Base-by-base conservation (phyloP, 2,797 vertebrate genomes). In the Liparis tanakae region DNA sequence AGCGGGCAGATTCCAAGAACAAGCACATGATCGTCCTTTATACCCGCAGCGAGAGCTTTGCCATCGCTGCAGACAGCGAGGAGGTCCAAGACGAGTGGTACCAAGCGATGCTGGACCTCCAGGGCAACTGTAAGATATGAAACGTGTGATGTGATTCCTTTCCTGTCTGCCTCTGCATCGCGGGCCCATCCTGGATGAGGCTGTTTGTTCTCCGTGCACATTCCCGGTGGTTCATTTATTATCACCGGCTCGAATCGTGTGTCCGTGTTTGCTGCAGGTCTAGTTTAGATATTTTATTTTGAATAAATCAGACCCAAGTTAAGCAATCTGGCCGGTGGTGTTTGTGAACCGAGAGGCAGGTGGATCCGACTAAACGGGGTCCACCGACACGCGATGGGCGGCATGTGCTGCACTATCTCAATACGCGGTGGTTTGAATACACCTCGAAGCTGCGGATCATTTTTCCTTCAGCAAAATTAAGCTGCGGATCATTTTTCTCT, bases 21-120 rank as follows among this genome's bases (percentile, higher is more conserved):
- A 93, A 94, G 91, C 94, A 95, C 93, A 94, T 96, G 92, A 94
- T 96, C 39, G 91, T 96, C 69, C 91, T 96, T 2, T 95, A 95
- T 59, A 96, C 94, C 44, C 92, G 92, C 67, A 94, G 94, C 78
- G 94, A 96, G 93, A 96, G 95, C 90, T 95, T 96, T 82, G 93
- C 95, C 64, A 89, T 96, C 78, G 95, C 94, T 9, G 95, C 94
- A 0, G 96, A 96, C 86, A 94, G 87, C 37, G 94, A 95, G 76
- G 94, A 93, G 78, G 88, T 95, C 89, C 95, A 95, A 80, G 89
- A 94, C 22, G 92, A 90, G n/a, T 96, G 96, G 95, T 95, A 95
- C 93, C 89, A 92, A 43, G 94, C 95, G 56, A 93, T 96, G 91
- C 88, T 94, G 87, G 93, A 96, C 85, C 94, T 95, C 39, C 94